Base-by-base conservation (phyloP, 2,888 invertebrate genomes). In the Frankliniella fusca region DNA sequence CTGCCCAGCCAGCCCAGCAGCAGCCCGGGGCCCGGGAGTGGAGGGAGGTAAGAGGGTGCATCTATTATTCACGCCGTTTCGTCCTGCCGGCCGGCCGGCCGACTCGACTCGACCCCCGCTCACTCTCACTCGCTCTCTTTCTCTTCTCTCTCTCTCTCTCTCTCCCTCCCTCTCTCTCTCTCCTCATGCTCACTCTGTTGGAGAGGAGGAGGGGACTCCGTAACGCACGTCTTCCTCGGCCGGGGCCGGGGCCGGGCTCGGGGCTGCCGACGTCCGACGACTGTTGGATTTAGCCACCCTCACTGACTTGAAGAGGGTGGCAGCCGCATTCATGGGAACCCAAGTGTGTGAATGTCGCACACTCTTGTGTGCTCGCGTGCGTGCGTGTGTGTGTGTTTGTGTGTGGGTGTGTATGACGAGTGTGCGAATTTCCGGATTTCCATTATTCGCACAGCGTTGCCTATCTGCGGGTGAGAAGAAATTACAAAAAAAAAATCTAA, bases 41-140 rank as follows among this genome's bases (percentile, higher is more conserved):
- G n/a, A n/a, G n/a, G n/a, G n/a, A n/a, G n/a, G n/a, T n/a, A n/a
- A n/a, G 23, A 12, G 23, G 23, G 5, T 27, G 70, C 70, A 23
- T 76, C 23, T 76, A 76, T 76, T 76, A 76, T 76, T 76, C 70
- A 76, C 70, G 70, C 27, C 23, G 27, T 76, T 76, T 76, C 2
- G 70, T 76, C 70, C 18, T 20, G 54, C 11, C 70, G 23, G 23
- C n/a, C 70, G 0, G 70, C 23, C 70, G 20, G 10, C 23, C 70
- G 3, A 27, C n/a, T 9, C 9, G 23, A 23, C 70, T 0, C n/a
- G 23, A 0, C 70, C 23, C 27, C 23, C 70, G n/a, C 11, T 27
- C 23, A 27, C 23, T 11, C 23, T 11, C 23, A 23, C 70, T 23
- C 23, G 23, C 5, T 11, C 23, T 11, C 2, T n/a, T 15, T 9